Base-by-base conservation (phyloP, 2,888 invertebrate species). In the Tetragonisca angustula region DNA sequence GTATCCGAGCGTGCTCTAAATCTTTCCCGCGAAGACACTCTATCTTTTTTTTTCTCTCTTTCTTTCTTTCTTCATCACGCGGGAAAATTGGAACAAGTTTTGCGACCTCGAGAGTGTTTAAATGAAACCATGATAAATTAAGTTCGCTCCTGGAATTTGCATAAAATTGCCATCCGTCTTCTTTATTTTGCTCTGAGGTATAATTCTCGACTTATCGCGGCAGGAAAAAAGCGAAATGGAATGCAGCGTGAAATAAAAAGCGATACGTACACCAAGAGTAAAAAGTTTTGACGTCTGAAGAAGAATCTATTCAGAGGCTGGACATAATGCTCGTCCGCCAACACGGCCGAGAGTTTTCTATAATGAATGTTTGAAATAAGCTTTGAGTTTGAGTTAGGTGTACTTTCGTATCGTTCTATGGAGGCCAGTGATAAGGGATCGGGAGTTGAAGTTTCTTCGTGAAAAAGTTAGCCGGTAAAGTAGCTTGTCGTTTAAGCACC, bases 301-400 rank as follows among this genome's bases (percentile, higher is more conserved):
- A 32, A 32, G 19, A 32, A 13, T 64, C 32, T 32, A 32, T 32
- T 61, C 17, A 17, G 17, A 24, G 17, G 0, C 61, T 27, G 27
- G 17, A 17, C 24, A 61, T 24, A 6, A 5, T 59, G n/a, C n/a
- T 59, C 43, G 43, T 43, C 9, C 43, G 11, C 43, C 43, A 43
- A 11, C 11, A 43, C 52, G 21, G n/a, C 4, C 54, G 54, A 6
- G 27, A 32, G 19, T 32, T 32, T 32, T 32, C 21, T 21, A 21
- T 64, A 64, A 64, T 64, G 32, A 64, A 64, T 64, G 62, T 64
- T 64, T 32, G 32, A 64, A 64, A 36, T 19, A 64, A 32, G 32
- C 21, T 32, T 64, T 32, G 21, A 32, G 21, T 64, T 32, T 64
- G 32, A 19, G 32, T 64, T 61, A 19, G 62, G 21, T 19, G 19